phyloP scores from a whole-genome alignment of 1,140 invertebrate genomes.

The Phenacoccus solenopsis region DNA sequence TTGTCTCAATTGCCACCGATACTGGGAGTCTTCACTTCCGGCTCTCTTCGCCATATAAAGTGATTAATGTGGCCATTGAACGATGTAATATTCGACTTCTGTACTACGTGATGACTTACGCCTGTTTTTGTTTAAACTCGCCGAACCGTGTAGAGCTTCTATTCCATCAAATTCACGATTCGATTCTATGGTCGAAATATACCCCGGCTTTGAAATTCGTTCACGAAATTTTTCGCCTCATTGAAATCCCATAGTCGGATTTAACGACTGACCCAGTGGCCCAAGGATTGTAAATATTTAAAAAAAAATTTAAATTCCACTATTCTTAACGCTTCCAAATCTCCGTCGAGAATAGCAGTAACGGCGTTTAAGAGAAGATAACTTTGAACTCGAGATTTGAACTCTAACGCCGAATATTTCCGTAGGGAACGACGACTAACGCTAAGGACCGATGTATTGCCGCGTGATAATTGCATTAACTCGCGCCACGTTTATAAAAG shows the following conservation, averaged over 20 bases:
- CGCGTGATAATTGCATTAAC: not conserved
- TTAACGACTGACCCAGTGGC: not conserved
- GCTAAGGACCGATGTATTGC: not conserved
- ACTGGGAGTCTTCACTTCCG: not conserved
- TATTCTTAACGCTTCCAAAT: not conserved
- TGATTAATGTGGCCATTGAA: not conserved
- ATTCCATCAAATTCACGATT: not conserved
- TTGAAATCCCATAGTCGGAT: not conserved
- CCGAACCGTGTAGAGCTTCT: not conserved
- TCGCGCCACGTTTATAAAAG: too few species aligned
- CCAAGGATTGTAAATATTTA: not conserved
- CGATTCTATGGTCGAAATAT: too few species aligned
- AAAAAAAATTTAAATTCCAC: not conserved
- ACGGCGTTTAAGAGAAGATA: not conserved
- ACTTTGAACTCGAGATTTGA: not conserved
- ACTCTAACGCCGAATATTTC: not conserved
- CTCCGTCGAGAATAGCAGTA: not conserved
- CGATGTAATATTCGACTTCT: not conserved
- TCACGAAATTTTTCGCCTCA: not conserved
- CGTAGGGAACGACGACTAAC: not conserved
- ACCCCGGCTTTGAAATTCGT: not conserved
- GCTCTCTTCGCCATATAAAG: not conserved
- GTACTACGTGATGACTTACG: not conserved
- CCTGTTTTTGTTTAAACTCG: not conserved
- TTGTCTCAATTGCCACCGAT: slow-evolving; percentile 1